Evolutionary conservation across 2,113 vertebrate species (phyloP).

Genomic region (Orientallactaga bullata): DNA sequence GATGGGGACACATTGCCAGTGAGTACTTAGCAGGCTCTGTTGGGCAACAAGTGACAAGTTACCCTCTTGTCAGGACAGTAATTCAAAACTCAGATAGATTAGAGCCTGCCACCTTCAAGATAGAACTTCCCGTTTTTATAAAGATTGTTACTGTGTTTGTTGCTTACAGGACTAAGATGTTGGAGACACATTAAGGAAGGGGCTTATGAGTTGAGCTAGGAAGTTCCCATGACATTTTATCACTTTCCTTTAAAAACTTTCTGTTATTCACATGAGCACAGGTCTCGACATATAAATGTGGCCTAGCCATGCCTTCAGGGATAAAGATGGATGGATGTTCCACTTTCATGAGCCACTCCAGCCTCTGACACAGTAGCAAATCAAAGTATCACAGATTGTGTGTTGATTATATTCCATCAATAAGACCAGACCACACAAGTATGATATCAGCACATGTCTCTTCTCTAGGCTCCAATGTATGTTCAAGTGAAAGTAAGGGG

Average conservation of each 20-base stretch:
- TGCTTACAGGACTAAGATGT: not conserved
- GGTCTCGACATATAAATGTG: too few relatives aligned
- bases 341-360: not conserved
- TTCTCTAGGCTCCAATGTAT: accelerated
- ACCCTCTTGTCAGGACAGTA: accelerated
- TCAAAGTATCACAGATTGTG: accelerated
- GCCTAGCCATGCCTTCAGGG: too few relatives aligned
- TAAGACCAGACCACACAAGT: too few relatives aligned
- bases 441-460: not conserved
- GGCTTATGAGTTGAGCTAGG: not conserved
- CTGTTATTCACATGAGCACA: not conserved
- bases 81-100: not conserved
- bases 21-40: too few relatives aligned
- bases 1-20: not conserved
- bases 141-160: not conserved
- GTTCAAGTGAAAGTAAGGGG: not conserved
- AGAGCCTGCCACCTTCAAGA: not conserved
- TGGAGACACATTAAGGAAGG: accelerated
- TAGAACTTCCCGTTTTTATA: too few relatives aligned
- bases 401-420: too few relatives aligned
- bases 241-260: too few relatives aligned
- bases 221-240: not conserved
- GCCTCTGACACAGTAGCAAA: not conserved
- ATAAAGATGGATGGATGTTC: not conserved
- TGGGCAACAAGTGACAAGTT: not conserved